Evolutionary conservation across 2,888 invertebrate genomes (phyloP).

Genomic region (Craniophora ligustri): DNA sequence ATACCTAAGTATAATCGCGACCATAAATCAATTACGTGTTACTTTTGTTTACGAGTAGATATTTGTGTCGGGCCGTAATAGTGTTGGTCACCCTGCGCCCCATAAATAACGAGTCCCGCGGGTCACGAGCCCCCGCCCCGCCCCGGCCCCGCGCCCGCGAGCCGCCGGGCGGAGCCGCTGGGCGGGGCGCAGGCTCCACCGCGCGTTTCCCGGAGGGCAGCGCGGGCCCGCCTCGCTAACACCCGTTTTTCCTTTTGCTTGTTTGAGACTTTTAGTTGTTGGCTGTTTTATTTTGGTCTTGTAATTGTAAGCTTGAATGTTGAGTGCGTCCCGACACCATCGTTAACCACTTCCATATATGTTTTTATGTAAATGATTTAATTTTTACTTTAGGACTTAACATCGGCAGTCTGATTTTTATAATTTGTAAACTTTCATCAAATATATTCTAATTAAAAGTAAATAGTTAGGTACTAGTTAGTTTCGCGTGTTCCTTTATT

Average conservation of each 20-base stretch:
- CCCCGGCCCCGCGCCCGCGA: background rate
- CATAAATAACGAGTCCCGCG: conserved; percentile 23
- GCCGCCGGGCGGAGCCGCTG: conserved; percentile 46
- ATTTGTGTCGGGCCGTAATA: background rate
- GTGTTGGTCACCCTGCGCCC: conserved; percentile 25
- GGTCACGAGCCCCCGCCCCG: conserved; percentile 21
- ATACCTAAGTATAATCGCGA: conserved; percentile 8
- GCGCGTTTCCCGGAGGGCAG: conserved; percentile 19
- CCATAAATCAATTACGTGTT: conserved; percentile 31
- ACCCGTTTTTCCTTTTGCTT: conserved; percentile 49
- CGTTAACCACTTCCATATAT: conserved; percentile 28
- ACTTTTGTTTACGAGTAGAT: conserved; percentile 18
- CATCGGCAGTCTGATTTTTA: conserved; percentile 7
- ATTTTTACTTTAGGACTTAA: conserved; percentile 31
- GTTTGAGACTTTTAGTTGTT: conserved; percentile 43
- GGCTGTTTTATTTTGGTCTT: conserved; percentile 46
- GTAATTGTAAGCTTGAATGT: conserved; percentile 52
- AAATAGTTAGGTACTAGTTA: no score
- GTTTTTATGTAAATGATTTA: conserved; percentile 42
- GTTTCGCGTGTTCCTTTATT: no score
- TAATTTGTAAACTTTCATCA: no score
- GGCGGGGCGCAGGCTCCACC: conserved; percentile 40
- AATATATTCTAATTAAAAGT: no score
- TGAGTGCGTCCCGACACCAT: conserved; percentile 26
- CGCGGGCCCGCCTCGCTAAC: conserved; percentile 30